Percentiles rank a stretch among this genome's conserved stretches.
Conservation (phyloP, 2,797 vertebrate genomes). For the Cheirogaleus major region DNA sequence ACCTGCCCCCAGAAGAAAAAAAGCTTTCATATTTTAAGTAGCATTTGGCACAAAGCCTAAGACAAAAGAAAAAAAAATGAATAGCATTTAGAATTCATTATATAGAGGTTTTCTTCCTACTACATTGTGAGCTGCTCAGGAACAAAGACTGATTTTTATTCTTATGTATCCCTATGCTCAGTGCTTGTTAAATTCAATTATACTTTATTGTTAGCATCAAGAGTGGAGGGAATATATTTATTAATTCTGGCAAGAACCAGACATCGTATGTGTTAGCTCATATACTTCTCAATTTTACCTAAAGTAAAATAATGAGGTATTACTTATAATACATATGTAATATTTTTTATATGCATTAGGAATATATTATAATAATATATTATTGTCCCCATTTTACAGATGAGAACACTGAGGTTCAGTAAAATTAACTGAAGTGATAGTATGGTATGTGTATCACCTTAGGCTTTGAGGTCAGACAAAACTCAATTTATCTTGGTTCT, state of each 20-base stretch:
- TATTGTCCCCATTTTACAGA: neutral
- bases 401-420: neutral
- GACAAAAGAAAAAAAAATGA: neutral
- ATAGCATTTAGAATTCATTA: constrained; percentile 18
- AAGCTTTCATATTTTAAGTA: constrained; percentile 14
- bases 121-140: constrained; percentile 22
- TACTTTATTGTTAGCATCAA: constrained; percentile 31
- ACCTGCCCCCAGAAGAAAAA: neutral
- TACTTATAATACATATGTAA: neutral
- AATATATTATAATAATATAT: neutral
- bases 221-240: constrained; percentile 9
- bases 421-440: constrained; percentile 3
- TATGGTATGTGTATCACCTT: neutral
- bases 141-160: constrained; percentile 49
- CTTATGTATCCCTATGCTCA: constrained; percentile 45
- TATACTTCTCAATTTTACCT: constrained; percentile 11
- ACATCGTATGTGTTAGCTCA: neutral
- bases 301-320: neutral
- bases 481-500: neutral
- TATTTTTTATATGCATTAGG: neutral
- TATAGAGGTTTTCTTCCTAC: neutral
- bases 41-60: neutral
- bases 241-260: neutral
- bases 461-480: neutral
- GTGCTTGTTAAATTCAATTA: constrained; percentile 56